Base-by-base conservation (phyloP, 1,140 invertebrate genomes). In the Drosophila miranda region DNA sequence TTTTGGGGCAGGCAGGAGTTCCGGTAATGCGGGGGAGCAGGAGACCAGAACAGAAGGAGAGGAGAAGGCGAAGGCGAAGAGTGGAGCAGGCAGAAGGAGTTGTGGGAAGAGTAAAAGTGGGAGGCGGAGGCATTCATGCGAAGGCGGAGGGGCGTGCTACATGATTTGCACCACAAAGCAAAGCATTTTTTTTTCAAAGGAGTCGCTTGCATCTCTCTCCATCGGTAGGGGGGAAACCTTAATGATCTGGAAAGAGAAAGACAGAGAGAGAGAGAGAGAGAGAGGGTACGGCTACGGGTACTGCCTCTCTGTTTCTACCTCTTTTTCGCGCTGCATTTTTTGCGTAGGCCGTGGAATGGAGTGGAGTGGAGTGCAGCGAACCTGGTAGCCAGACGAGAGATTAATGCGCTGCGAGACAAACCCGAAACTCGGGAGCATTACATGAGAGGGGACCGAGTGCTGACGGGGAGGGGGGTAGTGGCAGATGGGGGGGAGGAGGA, bases 281-380 rank as follows among this genome's bases (percentile, higher is more conserved):
- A 4, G 3, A 0, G 34, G 34, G 3, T 34, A 11, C 11, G 3
- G 3, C 9, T 13, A 38, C 34, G 4, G 11, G 4, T 4, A 38
- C 11, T 38, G 28, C 8, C 30, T 30, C 30, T 19, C 49, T 46
- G 58, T 61, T 42, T 56, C 75, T 80, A 78, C 77, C 81, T 81
- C 64, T 77, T 84, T 84, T 84, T 84, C 81, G 77, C 81, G 82
- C 81, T 86, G 81, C 81, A 84, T 84, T 86, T 84, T 84, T 84
- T 76, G 81, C 82, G 81, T 86, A 81, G 81, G 81, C 45, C 61
- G 79, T 19, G 9, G 30, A 34, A 11, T 34, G 9, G 9, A 13
- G 34, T 13, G 11, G 8, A 30, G 13, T 21, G 52, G 80, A 79
- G 80, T 86, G 76, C 81, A 84, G 77, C 81, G 74, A 84, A 86